Base-by-base conservation (phyloP, 2,797 vertebrate genomes). In the Glossophaga mutica region DNA sequence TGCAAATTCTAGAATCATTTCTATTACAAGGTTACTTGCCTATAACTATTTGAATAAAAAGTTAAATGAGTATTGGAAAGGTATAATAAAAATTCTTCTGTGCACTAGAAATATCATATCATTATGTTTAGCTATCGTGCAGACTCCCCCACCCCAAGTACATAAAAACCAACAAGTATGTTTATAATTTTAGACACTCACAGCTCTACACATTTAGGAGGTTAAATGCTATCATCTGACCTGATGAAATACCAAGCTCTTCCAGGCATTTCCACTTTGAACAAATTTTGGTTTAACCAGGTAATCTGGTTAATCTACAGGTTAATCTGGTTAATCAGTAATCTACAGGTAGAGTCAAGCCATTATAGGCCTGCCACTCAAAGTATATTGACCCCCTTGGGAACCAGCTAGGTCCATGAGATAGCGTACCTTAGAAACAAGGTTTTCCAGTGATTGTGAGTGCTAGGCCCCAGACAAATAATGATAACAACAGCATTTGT, bases 21-120 rank as follows among this genome's bases (percentile, higher is more conserved):
- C 76, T 29, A 0, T 78, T 0, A 32, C 39, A 12, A 52, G 34
- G 67, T 84, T 11, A 0, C 67, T 77, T 70, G 32, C 34, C 87
- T 10, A 16, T n/a, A 96, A 89, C 21, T 92, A 2, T 89, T 89
- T 95, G 81, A 87, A 65, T 8, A 84, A 74, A 78, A 79, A 55
- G 42, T 39, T 82, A 9, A 86, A 10, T 3, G 71, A 93, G 34
- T 2, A 0, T 55, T 34, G 46, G 55, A 19, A 2, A 37, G 32
- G 6, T 29, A 12, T 2, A 0, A 12, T 44, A 3, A 76, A 73
- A 37, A 39, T 42, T 19, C 16, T 93, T 57, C 21, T 4, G 5
- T 16, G 70, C 3, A 5, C 77, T 44, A 29, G 85, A 46, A 19
- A 50, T 8, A 22, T 21, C 32, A 62, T 1, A 26, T 18, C 21